These are phyloP conservation scores for Falcaria lacertinaria DNA, from an alignment of 2,888 invertebrate species.

Conservation along the genomic window DNA sequence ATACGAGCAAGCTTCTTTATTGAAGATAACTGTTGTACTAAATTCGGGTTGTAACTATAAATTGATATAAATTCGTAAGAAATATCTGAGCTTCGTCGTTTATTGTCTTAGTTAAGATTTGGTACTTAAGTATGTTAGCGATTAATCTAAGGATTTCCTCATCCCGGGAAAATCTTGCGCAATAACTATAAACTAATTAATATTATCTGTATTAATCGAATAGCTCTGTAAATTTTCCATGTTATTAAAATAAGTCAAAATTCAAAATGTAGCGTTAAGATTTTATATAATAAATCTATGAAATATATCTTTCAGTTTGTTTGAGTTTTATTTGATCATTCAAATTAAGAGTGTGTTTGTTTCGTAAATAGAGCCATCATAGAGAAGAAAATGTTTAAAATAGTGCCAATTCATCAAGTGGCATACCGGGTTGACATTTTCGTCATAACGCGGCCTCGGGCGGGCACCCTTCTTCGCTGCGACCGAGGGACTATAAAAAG, in stretches of 20 bases:
- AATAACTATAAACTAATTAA: constrained; percentile 76
- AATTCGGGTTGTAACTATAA: constrained; percentile 12
- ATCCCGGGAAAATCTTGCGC: constrained; percentile 64
- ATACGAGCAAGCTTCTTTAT: neutral
- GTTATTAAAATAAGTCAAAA: constrained; percentile 75
- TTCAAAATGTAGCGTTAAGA: constrained; percentile 74
- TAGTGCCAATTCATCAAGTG: constrained; percentile 77
- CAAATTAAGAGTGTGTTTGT: neutral
- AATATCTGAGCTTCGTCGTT: constrained; percentile 78
- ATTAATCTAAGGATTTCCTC: constrained; percentile 56
- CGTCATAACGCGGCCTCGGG: constrained; percentile 67
- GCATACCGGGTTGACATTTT: constrained; percentile 75
- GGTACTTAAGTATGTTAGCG: constrained; percentile 68
- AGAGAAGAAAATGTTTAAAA: constrained; percentile 60
- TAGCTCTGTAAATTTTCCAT: constrained; percentile 77
- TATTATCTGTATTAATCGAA: constrained; percentile 71
- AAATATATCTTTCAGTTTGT: constrained; percentile 68
- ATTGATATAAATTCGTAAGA: constrained; percentile 66
- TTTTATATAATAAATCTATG: constrained; percentile 80
- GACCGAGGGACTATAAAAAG: constrained; percentile 66
- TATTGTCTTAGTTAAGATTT: constrained; percentile 65
- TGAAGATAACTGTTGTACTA: neutral
- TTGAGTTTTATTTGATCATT: constrained; percentile 42
- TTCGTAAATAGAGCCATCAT: constrained; percentile 27
- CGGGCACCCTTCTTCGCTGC: constrained; percentile 35